Evolutionary conservation across 2,888 invertebrate genomes (phyloP).

Genomic region (Platycheirus rosarum): DNA sequence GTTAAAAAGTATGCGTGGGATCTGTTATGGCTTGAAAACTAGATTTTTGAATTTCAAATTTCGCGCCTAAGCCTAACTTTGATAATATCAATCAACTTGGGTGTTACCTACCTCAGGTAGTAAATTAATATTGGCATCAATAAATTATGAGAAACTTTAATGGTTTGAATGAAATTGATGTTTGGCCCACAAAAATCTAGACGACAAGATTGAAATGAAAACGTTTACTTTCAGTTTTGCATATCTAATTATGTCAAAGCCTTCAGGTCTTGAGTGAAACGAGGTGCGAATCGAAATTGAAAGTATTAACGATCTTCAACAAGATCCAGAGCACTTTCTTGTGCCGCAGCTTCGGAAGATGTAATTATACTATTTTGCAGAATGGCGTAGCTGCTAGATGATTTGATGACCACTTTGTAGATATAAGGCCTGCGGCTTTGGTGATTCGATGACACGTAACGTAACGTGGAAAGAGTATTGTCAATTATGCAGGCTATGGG

Average conservation of each 20-base stretch:
- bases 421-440: slow-evolving; percentile 34
- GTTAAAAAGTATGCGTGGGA: neutral
- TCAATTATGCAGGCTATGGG: slow-evolving; percentile 17
- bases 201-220: too few species aligned
- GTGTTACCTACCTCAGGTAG: neutral
- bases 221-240: neutral
- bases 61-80: too few species aligned
- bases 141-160: too few species aligned
- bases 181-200: too few species aligned
- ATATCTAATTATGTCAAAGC: neutral
- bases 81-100: neutral
- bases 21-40: neutral
- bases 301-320: slow-evolving; percentile 5
- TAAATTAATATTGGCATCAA: too few species aligned
- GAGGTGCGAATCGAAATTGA: slow-evolving; percentile 48
- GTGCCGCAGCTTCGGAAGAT: slow-evolving; percentile 19
- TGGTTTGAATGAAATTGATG: too few species aligned
- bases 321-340: slow-evolving; percentile 50
- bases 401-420: slow-evolving; percentile 18
- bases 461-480: slow-evolving; percentile 39
- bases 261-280: neutral
- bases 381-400: slow-evolving; percentile 17
- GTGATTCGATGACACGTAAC: slow-evolving; percentile 4
- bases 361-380: slow-evolving; percentile 17
- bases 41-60: neutral